Evolutionary conservation across 2,888 invertebrate species (phyloP).

Genomic region (Byasa hedistus): DNA sequence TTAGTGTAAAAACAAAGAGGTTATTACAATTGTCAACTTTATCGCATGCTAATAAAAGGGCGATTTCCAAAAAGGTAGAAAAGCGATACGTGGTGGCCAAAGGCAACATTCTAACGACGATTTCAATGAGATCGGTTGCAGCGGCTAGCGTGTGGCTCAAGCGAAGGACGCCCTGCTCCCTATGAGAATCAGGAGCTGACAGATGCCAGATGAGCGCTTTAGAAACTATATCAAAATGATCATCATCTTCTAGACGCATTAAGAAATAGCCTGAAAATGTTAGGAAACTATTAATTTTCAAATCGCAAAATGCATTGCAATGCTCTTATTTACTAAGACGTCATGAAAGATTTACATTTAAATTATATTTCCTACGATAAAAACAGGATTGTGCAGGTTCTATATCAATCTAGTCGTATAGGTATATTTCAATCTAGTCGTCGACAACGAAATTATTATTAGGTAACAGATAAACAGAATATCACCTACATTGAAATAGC

Average conservation of each 20-base stretch:
- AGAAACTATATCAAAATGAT: slow-evolving; percentile 51
- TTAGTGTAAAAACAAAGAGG: background rate
- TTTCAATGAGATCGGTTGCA: slow-evolving; percentile 46
- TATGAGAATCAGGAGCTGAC: slow-evolving; percentile 43
- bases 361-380: background rate
- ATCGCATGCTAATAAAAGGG: slow-evolving; percentile 54
- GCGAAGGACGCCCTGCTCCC: slow-evolving; percentile 38
- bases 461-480: background rate
- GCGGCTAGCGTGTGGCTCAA: slow-evolving; percentile 44
- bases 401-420: too few relatives aligned
- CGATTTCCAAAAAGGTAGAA: slow-evolving; percentile 49
- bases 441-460: background rate
- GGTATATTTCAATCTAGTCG: background rate
- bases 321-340: background rate
- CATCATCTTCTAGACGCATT: slow-evolving; percentile 52
- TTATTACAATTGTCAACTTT: slow-evolving; percentile 53
- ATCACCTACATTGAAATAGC: background rate
- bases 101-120: slow-evolving; percentile 55
- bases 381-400: too few relatives aligned
- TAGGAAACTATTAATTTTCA: background rate
- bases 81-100: slow-evolving; percentile 47
- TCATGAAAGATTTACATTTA: background rate
- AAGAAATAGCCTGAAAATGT: slow-evolving; percentile 54
- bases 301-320: background rate
- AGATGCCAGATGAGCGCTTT: slow-evolving; percentile 56